Evolutionary conservation across 2,888 invertebrate genomes (phyloP), one percentile per base, ranked within the genome.

Genomic region (Amiota communis): DNA sequence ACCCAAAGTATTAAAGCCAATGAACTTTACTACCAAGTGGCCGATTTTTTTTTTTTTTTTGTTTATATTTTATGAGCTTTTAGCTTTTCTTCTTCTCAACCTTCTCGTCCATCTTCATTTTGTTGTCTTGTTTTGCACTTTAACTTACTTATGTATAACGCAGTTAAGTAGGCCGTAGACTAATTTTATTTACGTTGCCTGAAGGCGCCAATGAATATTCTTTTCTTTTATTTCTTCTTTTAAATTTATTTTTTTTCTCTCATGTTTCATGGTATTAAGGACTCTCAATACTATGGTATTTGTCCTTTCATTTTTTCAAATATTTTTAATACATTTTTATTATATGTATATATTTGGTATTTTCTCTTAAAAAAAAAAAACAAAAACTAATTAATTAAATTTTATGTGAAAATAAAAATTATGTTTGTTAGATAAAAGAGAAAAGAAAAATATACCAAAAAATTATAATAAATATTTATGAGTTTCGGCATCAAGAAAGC

Each of bases 141-240:
- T 36, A 36, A 36, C 36, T 36, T 36, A 36, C 36, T 36, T 36
- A 36, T 36, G 36, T 36, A 36, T 36, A 10, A 53, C 53, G 3
- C 53, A n/a, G 53, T 53, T 53, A 53, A 12, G 53, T n/a, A 53
- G 53, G 3, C 63, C n/a, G 63, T 46, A 36, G 63, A 63, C 63
- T 63, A 63, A 63, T 36, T 63, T 63, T 11, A 23, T 63, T 63
- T 2, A 63, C 46, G 63, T 36, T 63, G 46, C 63, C 63, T n/a
- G 0, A 36, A 23, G 63, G 63, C 63, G 36, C 63, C 36, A 15
- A 13, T 4, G 36, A 46, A 63, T 8, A 2, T 46, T 11, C 2
- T 63, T n/a, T 63, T n/a, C 23, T 63, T 63, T 63, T 63, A 8
- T 36, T 23, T 63, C 36, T 6, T 36, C 8, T 36, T 36, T 36